Evolutionary conservation across 1,140 invertebrate genomes (phyloP).

Genomic region (Psilanteris sp.): DNA sequence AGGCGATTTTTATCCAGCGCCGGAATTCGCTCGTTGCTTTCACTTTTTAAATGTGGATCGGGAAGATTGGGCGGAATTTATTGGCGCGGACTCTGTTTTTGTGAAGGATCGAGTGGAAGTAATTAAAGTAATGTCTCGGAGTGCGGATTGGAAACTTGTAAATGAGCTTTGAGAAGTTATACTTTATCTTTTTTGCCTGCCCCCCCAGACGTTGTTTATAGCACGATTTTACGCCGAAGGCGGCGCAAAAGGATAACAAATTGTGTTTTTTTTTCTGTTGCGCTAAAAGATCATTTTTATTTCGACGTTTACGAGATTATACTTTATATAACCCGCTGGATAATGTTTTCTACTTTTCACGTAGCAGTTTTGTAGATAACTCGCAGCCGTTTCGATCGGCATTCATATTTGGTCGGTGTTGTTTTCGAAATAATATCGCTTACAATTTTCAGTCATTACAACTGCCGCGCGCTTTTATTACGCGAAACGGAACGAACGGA

Average conservation of each 20-base stretch:
- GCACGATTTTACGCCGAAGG: conserved; percentile 7
- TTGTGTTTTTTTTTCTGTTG: not conserved
- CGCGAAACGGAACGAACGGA: too few relatives aligned
- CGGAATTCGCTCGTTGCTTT: conserved; percentile 15
- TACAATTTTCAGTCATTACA: too few relatives aligned
- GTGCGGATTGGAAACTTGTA: conserved; percentile 19
- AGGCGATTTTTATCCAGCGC: conserved; percentile 1
- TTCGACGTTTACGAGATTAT: conserved; percentile 1
- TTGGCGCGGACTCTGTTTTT: conserved; percentile 8
- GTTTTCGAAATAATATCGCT: too few relatives aligned
- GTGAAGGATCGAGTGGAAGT: not conserved
- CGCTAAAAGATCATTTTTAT: conserved; percentile 10
- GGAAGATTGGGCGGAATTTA: conserved; percentile 10
- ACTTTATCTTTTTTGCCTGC: conserved; percentile 8
- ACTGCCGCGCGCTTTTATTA: too few relatives aligned
- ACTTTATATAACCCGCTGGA: not conserved
- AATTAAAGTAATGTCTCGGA: conserved; percentile 32
- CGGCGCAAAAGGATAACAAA: conserved; percentile 1
- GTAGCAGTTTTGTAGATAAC: too few relatives aligned
- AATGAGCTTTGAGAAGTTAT: conserved; percentile 26
- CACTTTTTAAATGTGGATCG: conserved; percentile 27
- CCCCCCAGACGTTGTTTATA: not conserved
- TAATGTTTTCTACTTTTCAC: conserved; percentile 2
- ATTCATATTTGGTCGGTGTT: too few relatives aligned
- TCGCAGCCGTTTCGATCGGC: too few relatives aligned